Evolutionary conservation across 2,888 invertebrate genomes (phyloP), one percentile per base, ranked within the genome.

Genomic region (Amblyjoppa proteus): DNA sequence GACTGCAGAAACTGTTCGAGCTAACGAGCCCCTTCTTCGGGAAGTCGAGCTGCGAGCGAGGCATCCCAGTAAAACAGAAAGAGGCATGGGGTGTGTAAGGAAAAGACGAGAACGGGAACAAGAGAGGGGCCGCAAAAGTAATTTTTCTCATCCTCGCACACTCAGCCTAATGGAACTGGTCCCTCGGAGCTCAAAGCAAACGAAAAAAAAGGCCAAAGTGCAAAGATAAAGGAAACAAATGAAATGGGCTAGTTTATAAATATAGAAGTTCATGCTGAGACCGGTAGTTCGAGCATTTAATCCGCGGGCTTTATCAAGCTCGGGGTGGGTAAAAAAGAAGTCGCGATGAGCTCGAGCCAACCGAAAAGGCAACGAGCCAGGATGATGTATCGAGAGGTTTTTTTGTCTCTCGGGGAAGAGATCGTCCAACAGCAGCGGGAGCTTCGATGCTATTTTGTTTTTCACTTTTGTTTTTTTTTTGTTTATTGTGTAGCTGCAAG

Each of bases 271-370:
- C 34, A 68, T 76, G 51, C 58, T 28, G 58, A 58, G 70, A 58
- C 79, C 68, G 70, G 75, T 51, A 68, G 49, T 75, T 49, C n/a
- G 4, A 31, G 53, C 80, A 73, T 80, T 83, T 81, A 83, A 83
- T 86, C 81, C 80, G 58, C 68, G 80, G 83, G 79, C 79, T 83
- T 85, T 80, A 85, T 85, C 76, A 80, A 80, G 7, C 20, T 25
- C 49, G 25, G 53, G 74, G 31, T 31, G n/a, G 38, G 68, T 68
- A 51, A 61, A 74, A 66, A 68, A 74, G 75, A 75, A 83, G 82
- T 82, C 28, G 56, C 73, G 78, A 78, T 61, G 73, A 78, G 58
- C 69, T 45, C 56, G 74, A 78, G 77, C 61, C 84, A 53, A 69
- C 25, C 81, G 41, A 81, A 84, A 69, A 84, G 77, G 77, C 31